Conservation (phyloP, 2,888 invertebrate species). For the Scaeva pyrastri region DNA sequence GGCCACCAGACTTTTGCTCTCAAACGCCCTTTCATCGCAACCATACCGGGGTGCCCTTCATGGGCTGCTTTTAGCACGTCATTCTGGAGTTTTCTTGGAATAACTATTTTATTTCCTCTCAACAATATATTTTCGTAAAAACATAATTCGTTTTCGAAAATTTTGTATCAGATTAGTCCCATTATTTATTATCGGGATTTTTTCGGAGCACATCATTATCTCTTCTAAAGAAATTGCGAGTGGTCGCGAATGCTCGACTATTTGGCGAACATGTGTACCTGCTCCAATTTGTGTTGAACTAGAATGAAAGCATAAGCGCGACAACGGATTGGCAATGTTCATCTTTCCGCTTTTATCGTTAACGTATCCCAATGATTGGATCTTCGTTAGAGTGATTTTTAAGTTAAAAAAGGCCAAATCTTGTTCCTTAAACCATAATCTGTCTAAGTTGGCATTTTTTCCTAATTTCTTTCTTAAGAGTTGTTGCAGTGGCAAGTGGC, state of each 20-base stretch:
- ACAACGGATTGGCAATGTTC: constrained; percentile 79
- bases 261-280: constrained; percentile 27
- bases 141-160: constrained; percentile 44
- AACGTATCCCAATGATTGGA: too few species aligned
- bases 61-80: constrained; percentile 60
- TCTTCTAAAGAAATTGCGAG: constrained; percentile 33
- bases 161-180: constrained; percentile 25
- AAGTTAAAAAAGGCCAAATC: too few species aligned
- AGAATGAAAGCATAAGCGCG: constrained; percentile 52
- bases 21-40: constrained; percentile 79
- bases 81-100: constrained; percentile 21
- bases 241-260: constrained; percentile 28
- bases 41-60: constrained; percentile 81
- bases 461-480: too few species aligned
- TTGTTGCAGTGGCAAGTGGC: too few species aligned
- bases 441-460: too few species aligned
- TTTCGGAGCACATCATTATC: constrained; percentile 29
- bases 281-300: constrained; percentile 17
- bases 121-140: constrained; percentile 41
- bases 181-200: constrained; percentile 24
- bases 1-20: constrained; percentile 82
- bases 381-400: too few species aligned
- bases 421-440: too few species aligned
- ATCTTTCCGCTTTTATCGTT: too few species aligned
- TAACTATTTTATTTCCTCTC: constrained; percentile 17